phyloP scores from a whole-genome alignment of 2,888 invertebrate species.

The Temnothorax unifasciatus region DNA sequence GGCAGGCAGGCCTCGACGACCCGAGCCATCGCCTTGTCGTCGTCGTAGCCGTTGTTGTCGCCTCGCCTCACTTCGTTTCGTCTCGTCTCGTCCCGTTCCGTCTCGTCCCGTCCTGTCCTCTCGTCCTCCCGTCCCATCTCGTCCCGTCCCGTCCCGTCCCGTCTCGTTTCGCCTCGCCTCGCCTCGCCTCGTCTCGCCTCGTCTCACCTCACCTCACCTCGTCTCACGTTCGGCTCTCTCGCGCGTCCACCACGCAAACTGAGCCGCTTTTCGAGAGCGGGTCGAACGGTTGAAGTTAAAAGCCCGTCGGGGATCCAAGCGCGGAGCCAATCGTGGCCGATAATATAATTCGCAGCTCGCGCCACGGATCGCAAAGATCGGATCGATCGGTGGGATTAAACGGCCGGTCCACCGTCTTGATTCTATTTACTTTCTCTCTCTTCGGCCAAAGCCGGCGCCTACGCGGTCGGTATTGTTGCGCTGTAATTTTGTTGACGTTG shows the following conservation, averaged over 20 bases:
- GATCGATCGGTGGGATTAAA: conserved; percentile 44
- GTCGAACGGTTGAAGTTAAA: not conserved
- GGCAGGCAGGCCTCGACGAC: conserved; percentile 32
- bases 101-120: not conserved
- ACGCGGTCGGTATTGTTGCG: conserved; percentile 56
- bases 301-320: not conserved
- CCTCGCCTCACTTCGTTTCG: not conserved
- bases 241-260: conserved; percentile 26
- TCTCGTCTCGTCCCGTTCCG: not conserved
- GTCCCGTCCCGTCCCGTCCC: too few relatives aligned
- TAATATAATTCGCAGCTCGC: conserved; percentile 2
- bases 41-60: not conserved
- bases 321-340: conserved; percentile 2
- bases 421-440: conserved; percentile 47
- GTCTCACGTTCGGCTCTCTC: conserved; percentile 19
- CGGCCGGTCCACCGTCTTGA: conserved; percentile 36
- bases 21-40: conserved; percentile 51
- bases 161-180: not conserved
- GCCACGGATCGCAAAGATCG: conserved; percentile 23
- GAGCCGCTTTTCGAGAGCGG: conserved; percentile 37
- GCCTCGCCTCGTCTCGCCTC: not conserved
- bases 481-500: conserved; percentile 51
- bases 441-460: conserved; percentile 63
- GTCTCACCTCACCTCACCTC: not conserved
- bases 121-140: not conserved